Base-by-base conservation (phyloP, 1,140 invertebrate genomes). In the Pachyrhynchus sulphureomaculatus region DNA sequence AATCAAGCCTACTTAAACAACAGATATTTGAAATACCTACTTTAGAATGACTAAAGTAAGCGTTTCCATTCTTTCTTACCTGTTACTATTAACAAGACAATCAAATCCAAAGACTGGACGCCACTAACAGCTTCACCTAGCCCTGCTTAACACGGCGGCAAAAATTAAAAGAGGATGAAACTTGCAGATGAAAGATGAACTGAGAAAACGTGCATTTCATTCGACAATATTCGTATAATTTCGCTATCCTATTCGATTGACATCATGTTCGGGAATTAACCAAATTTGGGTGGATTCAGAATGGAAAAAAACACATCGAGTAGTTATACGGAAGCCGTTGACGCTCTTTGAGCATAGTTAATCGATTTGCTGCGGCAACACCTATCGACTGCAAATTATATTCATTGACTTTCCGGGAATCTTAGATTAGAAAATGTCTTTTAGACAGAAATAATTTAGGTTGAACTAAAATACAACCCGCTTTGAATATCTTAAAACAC, bases 91-190 rank as follows among this genome's bases (percentile, higher is more conserved):
- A 53, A 53, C n/a, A 36, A 53, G 4, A 9, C 4, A 47, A 21
- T 3, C 2, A 47, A 29, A 9, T 29, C 41, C 15, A 44, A 23
- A 4, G n/a, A 44, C 41, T 21, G n/a, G n/a, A n/a, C n/a, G 18
- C 2, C 41, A 44, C 26, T 10, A 6, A 29, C 26, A 3, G 6
- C 23, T 29, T n/a, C 44, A 29, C 17, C 51, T 39, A 1, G 36
- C 18, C 33, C 4, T 53, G 34, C 18, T 36, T 34, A 39, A 53
- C 29, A 18, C 51, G 51, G 51, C 51, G 51, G 34, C 51, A 53
- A 53, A 53, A 53, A 53, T 53, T 18, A 53, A 53, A 53, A 53
- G 51, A 53, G 51, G 15, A 53, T 26, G 24, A 23, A 34, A 9
- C 39, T 53, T 37, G 51, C 26, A 53, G 51, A 39, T 53, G 36